Conservation (phyloP, 1,140 invertebrate genomes). For the Panagrolaimus sp. region DNA sequence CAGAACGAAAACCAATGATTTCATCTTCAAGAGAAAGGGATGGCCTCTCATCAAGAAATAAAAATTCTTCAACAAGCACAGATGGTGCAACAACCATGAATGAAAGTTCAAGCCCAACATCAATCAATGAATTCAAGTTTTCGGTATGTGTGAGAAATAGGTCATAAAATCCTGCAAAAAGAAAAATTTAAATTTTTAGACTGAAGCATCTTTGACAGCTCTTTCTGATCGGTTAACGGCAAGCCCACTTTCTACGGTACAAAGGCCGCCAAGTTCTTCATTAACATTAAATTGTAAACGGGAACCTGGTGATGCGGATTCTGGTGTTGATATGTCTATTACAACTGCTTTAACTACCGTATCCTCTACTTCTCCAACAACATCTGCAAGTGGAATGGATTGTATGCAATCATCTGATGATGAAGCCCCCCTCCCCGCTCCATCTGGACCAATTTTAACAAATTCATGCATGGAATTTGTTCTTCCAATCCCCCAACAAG, state of each 20-base stretch:
- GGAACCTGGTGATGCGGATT: conserved; percentile 43
- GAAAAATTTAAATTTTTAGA: neutral
- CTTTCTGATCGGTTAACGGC: conserved; percentile 14
- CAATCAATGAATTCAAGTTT: conserved; percentile 19
- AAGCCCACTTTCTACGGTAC: neutral
- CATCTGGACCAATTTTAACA: conserved; percentile 54
- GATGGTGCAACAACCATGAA: conserved; percentile 26
- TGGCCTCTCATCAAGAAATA: conserved; percentile 43
- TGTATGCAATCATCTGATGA: conserved; percentile 27
- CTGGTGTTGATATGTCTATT: conserved; percentile 38
- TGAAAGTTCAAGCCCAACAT: conserved; percentile 2
- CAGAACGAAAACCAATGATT: conserved; percentile 63
- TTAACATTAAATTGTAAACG: conserved; percentile 20
- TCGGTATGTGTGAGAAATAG: neutral
- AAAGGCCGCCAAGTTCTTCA: conserved; percentile 6
- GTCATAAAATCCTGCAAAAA: neutral
- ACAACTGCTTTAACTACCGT: conserved; percentile 26
- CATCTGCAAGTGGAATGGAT: conserved; percentile 35
- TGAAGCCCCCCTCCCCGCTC: neutral
- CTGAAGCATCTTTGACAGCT: neutral
- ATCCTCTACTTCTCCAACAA: conserved; percentile 24
- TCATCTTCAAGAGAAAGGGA: conserved; percentile 29
- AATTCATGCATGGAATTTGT: conserved; percentile 66
- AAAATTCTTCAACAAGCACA: conserved; percentile 24
- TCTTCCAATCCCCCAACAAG: conserved; percentile 74